Conservation (phyloP, 2,113 vertebrate genomes). For the Antigone vipio region DNA sequence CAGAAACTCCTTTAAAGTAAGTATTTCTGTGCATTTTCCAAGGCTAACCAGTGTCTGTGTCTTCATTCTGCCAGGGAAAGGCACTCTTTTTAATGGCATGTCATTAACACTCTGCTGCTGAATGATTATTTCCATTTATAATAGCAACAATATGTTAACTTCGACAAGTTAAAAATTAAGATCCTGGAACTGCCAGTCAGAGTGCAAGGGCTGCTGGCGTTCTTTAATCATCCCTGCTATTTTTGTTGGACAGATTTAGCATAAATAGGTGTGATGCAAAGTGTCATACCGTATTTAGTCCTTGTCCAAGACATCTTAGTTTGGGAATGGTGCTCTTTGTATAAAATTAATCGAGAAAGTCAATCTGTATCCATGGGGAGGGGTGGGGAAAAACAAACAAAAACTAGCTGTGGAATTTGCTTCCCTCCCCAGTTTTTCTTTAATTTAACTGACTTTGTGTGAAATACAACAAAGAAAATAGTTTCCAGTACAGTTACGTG, state of each 20-base stretch:
- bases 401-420: accelerated
- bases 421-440: background rate
- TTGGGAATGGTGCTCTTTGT: background rate
- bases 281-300: background rate
- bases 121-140: background rate
- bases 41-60: background rate
- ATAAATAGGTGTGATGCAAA: background rate
- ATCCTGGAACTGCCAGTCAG: background rate
- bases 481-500: background rate
- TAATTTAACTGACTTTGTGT: background rate
- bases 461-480: background rate
- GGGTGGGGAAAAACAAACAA: background rate
- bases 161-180: background rate
- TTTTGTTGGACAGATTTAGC: background rate
- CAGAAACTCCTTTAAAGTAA: background rate
- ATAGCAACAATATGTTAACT: background rate
- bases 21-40: background rate
- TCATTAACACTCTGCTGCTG: background rate
- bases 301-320: background rate
- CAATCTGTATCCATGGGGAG: background rate
- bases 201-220: background rate
- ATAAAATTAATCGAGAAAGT: background rate
- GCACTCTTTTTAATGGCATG: background rate
- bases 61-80: background rate
- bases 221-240: background rate